These are phyloP conservation scores for Meloidogyne exigua DNA, from an alignment of 1,140 invertebrate genomes.

Conservation along the genomic window DNA sequence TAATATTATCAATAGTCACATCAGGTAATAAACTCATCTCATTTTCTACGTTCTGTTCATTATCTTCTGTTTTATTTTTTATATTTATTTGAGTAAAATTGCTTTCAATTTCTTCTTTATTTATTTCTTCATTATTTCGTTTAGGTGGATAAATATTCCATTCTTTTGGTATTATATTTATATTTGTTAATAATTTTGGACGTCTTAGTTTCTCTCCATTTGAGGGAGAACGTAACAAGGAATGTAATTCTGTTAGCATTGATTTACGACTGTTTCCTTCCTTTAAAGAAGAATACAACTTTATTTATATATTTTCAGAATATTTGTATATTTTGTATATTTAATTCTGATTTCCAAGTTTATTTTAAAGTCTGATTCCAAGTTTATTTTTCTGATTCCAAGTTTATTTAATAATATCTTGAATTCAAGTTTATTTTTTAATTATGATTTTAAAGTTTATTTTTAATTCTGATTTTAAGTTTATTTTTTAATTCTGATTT, in stretches of 20 bases:
- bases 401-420: too few relatives aligned
- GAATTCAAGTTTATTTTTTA: background rate
- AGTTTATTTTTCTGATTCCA: background rate
- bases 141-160: constrained; percentile 21
- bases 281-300: background rate
- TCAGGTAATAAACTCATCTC: background rate
- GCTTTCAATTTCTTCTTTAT: background rate
- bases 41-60: background rate
- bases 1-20: background rate
- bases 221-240: background rate
- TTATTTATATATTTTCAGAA: too few relatives aligned
- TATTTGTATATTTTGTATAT: too few relatives aligned
- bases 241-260: constrained; percentile 22
- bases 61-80: background rate
- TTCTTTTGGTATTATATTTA: constrained; percentile 30
- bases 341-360: too few relatives aligned
- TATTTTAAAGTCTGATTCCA: background rate
- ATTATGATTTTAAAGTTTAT: background rate
- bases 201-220: constrained; percentile 11
- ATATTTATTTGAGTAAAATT: background rate
- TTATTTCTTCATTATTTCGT: background rate
- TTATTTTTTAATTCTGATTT: background rate
- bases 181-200: constrained; percentile 29
- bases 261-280: background rate
- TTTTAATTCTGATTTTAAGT: background rate